These are phyloP conservation scores for Ophioninae sp. DNA, from an alignment of 2,888 invertebrate genomes.

Conservation along the genomic window DNA sequence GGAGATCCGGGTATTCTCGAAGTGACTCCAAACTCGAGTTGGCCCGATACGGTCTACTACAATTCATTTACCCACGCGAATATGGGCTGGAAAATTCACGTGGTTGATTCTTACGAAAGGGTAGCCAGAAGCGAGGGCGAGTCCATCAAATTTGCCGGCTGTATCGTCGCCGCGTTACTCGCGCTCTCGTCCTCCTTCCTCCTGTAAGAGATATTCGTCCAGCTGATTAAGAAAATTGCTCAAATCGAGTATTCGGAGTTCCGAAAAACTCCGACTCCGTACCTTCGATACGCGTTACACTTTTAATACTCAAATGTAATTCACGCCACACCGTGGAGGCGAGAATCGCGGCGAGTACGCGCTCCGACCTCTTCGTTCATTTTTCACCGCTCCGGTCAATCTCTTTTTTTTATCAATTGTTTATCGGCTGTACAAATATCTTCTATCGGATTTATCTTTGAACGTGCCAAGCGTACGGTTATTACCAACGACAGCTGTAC, in stretches of 20 bases:
- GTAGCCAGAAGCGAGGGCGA: slow-evolving; percentile 69
- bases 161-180: slow-evolving; percentile 62
- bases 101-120: slow-evolving; percentile 89
- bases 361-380: background rate
- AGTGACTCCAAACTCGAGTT: slow-evolving; percentile 93
- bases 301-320: background rate
- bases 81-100: slow-evolving; percentile 97
- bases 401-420: slow-evolving; percentile 38
- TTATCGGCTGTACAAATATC: slow-evolving; percentile 56
- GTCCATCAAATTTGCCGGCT: slow-evolving; percentile 60
- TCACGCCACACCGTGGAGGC: background rate
- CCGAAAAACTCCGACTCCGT: background rate
- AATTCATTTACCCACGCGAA: slow-evolving; percentile 96
- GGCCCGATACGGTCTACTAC: slow-evolving; percentile 96
- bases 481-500: background rate
- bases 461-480: no score
- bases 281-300: background rate
- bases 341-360: background rate
- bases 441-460: slow-evolving; percentile 7
- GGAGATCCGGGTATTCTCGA: slow-evolving; percentile 88
- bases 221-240: slow-evolving; percentile 60
- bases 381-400: background rate
- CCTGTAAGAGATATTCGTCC: slow-evolving; percentile 48
- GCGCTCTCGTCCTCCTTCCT: slow-evolving; percentile 64
- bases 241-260: slow-evolving; percentile 55